Evolutionary conservation across 2,113 vertebrate genomes (phyloP).

Genomic region (Gobius niger): DNA sequence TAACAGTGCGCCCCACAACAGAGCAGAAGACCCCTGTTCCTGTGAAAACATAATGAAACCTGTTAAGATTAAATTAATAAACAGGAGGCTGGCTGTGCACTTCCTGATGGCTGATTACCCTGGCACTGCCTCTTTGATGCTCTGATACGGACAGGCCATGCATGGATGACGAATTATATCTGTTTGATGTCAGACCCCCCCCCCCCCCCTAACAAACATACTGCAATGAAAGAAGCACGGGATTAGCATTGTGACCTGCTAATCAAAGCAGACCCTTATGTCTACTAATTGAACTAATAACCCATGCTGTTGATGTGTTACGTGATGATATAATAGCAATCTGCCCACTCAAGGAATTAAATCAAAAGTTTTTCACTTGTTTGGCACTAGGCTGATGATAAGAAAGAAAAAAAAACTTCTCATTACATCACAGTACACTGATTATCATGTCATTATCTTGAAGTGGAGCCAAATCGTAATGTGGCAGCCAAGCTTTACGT

Average conservation of each 20-base stretch:
- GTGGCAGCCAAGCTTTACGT: neutral
- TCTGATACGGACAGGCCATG: slow-evolving; percentile 17
- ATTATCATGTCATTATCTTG: neutral
- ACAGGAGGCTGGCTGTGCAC: slow-evolving; percentile 6
- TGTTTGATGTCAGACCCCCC: neutral
- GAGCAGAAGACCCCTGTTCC: slow-evolving; percentile 10
- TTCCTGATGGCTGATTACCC: slow-evolving; percentile 45
- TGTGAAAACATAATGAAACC: slow-evolving; percentile 13
- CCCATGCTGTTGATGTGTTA: neutral
- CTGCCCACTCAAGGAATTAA: neutral
- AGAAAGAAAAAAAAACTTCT: neutral
- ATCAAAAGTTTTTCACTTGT: neutral
- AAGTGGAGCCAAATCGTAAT: neutral
- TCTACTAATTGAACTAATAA: neutral
- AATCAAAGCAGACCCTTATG: neutral
- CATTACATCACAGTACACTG: neutral
- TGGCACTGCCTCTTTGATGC: slow-evolving; percentile 28
- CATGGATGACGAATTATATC: slow-evolving; percentile 42
- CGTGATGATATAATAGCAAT: neutral
- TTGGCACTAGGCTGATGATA: neutral
- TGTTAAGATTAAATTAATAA: slow-evolving; percentile 10
- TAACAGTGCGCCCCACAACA: slow-evolving; percentile 14
- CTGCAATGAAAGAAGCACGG: slow-evolving; percentile 18
- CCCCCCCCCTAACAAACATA: slow-evolving; percentile 26
- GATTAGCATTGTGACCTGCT: neutral